Conservation (phyloP, 2,888 invertebrate species). For the Andricus curvator region DNA sequence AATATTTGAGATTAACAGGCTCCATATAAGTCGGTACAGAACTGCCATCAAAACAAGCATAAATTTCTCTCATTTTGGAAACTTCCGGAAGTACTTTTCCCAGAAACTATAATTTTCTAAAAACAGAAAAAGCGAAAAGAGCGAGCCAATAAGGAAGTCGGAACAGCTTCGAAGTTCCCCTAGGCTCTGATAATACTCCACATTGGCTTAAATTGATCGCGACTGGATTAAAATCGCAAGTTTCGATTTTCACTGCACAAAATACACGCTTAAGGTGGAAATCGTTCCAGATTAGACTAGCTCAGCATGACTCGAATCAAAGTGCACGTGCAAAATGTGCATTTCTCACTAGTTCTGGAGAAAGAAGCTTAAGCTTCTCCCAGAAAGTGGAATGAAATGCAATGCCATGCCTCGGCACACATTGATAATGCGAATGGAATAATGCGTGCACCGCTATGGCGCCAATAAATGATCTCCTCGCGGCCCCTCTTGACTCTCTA, state of each 20-base stretch:
- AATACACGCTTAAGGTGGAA: neutral
- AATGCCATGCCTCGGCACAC: constrained; percentile 15
- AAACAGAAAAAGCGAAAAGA: neutral
- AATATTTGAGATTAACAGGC: too few relatives aligned
- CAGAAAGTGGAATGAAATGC: constrained; percentile 34
- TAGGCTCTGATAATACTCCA: neutral
- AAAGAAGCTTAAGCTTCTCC: constrained; percentile 24
- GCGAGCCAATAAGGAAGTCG: constrained; percentile 23
- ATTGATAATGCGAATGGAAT: constrained; percentile 35
- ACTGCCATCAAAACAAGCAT: too few relatives aligned
- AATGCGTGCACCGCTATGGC: constrained; percentile 32
- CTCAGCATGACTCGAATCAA: neutral
- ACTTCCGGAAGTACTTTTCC: neutral
- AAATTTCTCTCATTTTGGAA: neutral
- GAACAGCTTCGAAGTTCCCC: neutral
- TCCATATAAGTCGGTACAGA: too few relatives aligned
- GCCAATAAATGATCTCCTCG: constrained; percentile 35
- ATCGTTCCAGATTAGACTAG: constrained; percentile 15
- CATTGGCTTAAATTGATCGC: neutral
- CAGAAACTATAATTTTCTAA: neutral
- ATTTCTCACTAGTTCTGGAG: neutral
- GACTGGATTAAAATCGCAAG: constrained; percentile 20
- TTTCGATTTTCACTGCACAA: constrained; percentile 25
- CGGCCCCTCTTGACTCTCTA: constrained; percentile 27
- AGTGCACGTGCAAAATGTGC: neutral